Percentiles rank a stretch among this genome's conserved stretches.
phyloP scores from a whole-genome alignment of 2,113 vertebrate genomes.

The Mixornis gularis region DNA sequence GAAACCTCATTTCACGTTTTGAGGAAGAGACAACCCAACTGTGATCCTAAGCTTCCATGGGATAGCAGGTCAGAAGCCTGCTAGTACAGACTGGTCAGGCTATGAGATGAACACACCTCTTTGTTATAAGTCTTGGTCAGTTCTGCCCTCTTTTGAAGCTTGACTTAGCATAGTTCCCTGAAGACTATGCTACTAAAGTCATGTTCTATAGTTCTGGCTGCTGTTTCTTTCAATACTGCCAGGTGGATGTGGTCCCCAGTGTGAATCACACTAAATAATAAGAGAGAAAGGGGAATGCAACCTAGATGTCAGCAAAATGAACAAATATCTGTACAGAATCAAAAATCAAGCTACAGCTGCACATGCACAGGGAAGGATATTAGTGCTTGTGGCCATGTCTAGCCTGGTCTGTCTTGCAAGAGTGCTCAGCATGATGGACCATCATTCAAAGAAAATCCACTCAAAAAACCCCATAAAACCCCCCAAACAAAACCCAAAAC shows the following conservation, averaged over 20 bases:
- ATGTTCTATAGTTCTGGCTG: background rate
- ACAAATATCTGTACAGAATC: background rate
- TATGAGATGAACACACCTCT: background rate
- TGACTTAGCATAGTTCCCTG: background rate
- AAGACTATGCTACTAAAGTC: background rate
- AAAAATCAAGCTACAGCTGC: accelerated
- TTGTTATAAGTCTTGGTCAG: background rate
- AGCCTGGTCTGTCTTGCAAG: background rate
- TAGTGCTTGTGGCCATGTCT: background rate
- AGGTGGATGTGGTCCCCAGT: background rate
- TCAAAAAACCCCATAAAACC: background rate
- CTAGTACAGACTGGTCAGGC: background rate
- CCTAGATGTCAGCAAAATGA: background rate
- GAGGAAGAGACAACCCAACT: background rate
- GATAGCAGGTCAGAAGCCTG: background rate
- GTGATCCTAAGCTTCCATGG: background rate
- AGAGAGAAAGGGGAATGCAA: background rate
- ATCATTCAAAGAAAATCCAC: background rate
- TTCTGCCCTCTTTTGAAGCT: background rate
- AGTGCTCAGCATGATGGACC: background rate
- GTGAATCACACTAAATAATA: background rate
- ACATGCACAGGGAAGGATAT: background rate
- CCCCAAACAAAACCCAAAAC: too few species aligned
- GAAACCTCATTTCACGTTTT: background rate
- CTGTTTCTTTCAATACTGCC: background rate